A percentile compares a stretch with the other conserved stretches of the same genome.
Conservation (phyloP, 2,113 vertebrate genomes). For the Gorsachius goisagi region DNA sequence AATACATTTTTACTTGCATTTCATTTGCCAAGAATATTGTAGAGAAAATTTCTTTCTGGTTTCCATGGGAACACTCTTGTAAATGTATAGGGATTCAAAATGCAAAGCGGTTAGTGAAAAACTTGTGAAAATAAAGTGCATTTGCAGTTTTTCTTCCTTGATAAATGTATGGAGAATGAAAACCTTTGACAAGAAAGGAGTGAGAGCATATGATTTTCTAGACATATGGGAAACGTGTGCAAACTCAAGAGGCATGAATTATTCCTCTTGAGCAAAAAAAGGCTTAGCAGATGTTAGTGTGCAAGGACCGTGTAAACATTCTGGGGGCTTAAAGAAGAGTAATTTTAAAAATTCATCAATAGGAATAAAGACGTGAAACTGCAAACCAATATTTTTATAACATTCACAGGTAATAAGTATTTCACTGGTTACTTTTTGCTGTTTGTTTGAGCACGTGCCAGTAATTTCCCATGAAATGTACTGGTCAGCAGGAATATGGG, state of each 20-base stretch:
- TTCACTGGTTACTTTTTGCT: background rate
- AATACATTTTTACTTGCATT: slow-evolving; percentile 54
- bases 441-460: background rate
- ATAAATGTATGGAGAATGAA: slow-evolving; percentile 61
- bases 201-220: slow-evolving; percentile 66
- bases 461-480: background rate
- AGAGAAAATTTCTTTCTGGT: slow-evolving; percentile 64
- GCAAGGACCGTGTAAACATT: slow-evolving; percentile 58
- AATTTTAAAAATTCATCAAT: slow-evolving; percentile 58
- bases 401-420: background rate
- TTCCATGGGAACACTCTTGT: slow-evolving; percentile 71
- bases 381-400: background rate
- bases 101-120: slow-evolving; percentile 65
- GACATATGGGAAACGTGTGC: slow-evolving; percentile 59
- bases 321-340: slow-evolving; percentile 22
- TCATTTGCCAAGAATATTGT: slow-evolving; percentile 49
- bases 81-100: slow-evolving; percentile 66
- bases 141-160: slow-evolving; percentile 71
- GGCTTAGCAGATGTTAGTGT: slow-evolving; percentile 62
- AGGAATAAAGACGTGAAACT: slow-evolving; percentile 1
- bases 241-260: slow-evolving; percentile 63
- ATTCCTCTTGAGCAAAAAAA: slow-evolving; percentile 53
- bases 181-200: slow-evolving; percentile 62
- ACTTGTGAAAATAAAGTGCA: slow-evolving; percentile 58
- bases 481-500: background rate